These are phyloP conservation scores for Cydia fagiglandana DNA, from an alignment of 1,140 invertebrate genomes.

Conservation along the genomic window DNA sequence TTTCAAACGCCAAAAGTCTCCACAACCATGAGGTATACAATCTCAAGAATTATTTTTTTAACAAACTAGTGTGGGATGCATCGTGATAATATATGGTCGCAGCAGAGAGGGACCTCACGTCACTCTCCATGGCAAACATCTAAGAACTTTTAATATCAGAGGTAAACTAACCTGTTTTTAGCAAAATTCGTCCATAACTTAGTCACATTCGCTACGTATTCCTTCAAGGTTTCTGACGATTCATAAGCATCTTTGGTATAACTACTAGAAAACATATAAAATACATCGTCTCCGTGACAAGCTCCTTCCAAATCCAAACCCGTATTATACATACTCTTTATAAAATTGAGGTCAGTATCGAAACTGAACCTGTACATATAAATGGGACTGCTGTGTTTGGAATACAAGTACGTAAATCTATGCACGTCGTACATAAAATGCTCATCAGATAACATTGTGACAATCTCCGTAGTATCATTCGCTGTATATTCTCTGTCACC, in stretches of 20 bases:
- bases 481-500: conserved; percentile 57
- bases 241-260: conserved; percentile 62
- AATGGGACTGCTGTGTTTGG: conserved; percentile 47
- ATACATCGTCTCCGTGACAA: conserved; percentile 83
- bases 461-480: conserved; percentile 53
- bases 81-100: too few species aligned
- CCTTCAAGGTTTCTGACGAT: conserved; percentile 56
- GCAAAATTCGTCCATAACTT: conserved; percentile 86
- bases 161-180: conserved; percentile 80
- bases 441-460: conserved; percentile 63
- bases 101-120: too few species aligned
- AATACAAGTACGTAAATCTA: conserved; percentile 64
- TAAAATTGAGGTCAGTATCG: conserved; percentile 61
- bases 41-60: too few species aligned
- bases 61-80: too few species aligned
- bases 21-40: too few species aligned
- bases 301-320: conserved; percentile 69
- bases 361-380: conserved; percentile 79
- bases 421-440: conserved; percentile 68
- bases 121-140: too few species aligned
- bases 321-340: conserved; percentile 46
- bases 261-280: conserved; percentile 81
- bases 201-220: conserved; percentile 73
- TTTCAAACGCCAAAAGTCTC: too few species aligned
- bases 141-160: not conserved